phyloP scores from a whole-genome alignment of 2,113 vertebrate species.

The Pseudorectes ferrugineus region DNA sequence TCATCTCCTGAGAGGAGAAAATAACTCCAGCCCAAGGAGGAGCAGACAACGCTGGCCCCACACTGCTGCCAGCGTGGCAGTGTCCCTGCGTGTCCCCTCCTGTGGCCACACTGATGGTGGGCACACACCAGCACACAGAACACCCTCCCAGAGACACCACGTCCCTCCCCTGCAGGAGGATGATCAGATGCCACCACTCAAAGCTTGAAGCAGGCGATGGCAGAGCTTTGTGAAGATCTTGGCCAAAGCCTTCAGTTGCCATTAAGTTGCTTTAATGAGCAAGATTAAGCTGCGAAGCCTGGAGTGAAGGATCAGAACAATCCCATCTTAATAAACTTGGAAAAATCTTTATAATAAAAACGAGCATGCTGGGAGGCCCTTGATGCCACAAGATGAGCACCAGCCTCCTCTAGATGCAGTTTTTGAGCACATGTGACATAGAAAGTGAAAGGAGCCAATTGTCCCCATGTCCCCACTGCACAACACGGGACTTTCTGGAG shows the following conservation, averaged over 20 bases:
- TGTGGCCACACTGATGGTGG: rapidly evolving
- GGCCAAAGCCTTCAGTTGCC: neutral
- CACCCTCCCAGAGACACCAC: neutral
- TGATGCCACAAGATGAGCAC: neutral
- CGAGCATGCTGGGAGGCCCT: rapidly evolving
- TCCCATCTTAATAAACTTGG: neutral
- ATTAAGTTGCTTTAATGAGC: neutral
- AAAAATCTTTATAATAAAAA: neutral
- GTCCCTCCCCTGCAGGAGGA: neutral
- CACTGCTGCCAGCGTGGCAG: neutral
- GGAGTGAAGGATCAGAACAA: neutral
- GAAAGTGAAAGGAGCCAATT: neutral
- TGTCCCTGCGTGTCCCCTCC: neutral
- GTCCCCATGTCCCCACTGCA: neutral
- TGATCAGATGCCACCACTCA: neutral
- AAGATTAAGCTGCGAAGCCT: neutral
- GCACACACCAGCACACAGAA: rapidly evolving
- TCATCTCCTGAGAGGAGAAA: constrained; percentile 38
- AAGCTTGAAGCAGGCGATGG: rapidly evolving
- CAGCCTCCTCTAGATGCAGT: neutral
- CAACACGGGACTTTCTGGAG: neutral
- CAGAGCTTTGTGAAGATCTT: neutral
- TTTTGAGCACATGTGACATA: rapidly evolving
- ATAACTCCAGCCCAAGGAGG: constrained; percentile 18
- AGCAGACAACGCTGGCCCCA: neutral